Base-by-base conservation (phyloP, 2,888 invertebrate species). In the Peribatodes rhomboidaria region DNA sequence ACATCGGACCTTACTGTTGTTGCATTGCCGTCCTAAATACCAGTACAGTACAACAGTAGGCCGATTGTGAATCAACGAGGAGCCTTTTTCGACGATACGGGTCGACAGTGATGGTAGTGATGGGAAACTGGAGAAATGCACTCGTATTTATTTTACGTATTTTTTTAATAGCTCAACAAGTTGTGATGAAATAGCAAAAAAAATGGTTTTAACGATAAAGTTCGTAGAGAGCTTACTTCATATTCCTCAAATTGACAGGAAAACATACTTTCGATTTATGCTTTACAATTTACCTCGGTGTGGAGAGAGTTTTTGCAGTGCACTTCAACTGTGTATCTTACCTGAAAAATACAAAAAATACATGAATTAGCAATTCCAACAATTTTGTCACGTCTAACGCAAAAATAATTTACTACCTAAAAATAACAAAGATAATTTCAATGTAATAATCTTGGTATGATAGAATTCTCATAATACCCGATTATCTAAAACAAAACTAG, bases 21-120 rank as follows among this genome's bases (percentile, higher is more conserved):
- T 22, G 22, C 20, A 14, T 46, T 65, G 60, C 41, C 81, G 88
- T 79, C 87, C 90, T 76, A 85, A 85, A 90, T 90, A 86, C 87
- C 85, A 75, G 74, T 81, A 77, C 82, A 81, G 76, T 75, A 73
- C 37, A 84, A 88, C 89, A 89, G 88, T 82, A 78, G 81, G 78
- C 80, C 78, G 85, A 83, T 87, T 89, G 88, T 89, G 83, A 84
- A 80, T 79, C 83, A 78, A 85, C 81, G 85, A 86, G 88, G 90
- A 89, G 86, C 84, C 74, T 77, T 86, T 88, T 85, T 77, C 74
- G 46, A 79, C 78, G 74, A 90, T 88, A 89, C 88, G 83, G 91
- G 91, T 89, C 91, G 87, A 78, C 80, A 78, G 81, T 81, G 73
- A 76, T 75, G 74, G 59, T 84, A 87, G 86, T 75, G 86, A 77